These are phyloP conservation scores for Aleiodes testaceus DNA, from an alignment of 2,888 invertebrate genomes.

Conservation along the genomic window DNA sequence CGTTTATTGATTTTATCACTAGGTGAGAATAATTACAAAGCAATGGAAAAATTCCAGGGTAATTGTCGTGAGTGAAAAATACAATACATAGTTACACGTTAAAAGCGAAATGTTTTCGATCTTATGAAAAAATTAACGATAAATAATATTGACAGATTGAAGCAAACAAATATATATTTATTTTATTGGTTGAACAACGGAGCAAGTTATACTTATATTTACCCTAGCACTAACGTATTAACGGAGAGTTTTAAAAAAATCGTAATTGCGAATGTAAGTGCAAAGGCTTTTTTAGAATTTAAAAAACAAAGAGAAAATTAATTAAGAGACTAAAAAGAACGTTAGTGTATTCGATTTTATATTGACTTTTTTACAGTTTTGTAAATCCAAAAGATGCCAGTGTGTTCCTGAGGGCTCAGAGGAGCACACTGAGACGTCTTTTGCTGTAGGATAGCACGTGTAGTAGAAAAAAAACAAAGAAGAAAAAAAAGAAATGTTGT, in stretches of 20 bases:
- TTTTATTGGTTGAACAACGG: conserved; percentile 48
- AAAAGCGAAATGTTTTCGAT: background rate
- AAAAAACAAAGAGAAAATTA: conserved; percentile 26
- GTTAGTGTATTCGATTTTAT: conserved; percentile 61
- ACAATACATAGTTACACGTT: conserved; percentile 9
- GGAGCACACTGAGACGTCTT: conserved; percentile 60
- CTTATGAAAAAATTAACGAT: background rate
- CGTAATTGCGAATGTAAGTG: conserved; percentile 43
- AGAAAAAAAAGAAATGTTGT: conserved; percentile 51
- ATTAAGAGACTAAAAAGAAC: conserved; percentile 41
- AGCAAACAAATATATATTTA: conserved; percentile 29
- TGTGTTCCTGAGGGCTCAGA: conserved; percentile 65
- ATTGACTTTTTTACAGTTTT: conserved; percentile 64
- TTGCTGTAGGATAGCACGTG: conserved; percentile 55
- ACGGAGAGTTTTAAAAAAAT: conserved; percentile 9
- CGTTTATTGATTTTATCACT: conserved; percentile 23
- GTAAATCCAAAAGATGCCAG: conserved; percentile 59
- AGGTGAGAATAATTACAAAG: conserved; percentile 15
- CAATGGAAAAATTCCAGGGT: conserved; percentile 26
- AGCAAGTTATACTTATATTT: conserved; percentile 51
- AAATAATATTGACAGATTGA: conserved; percentile 16
- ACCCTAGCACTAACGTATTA: conserved; percentile 50
- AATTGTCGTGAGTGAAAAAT: conserved; percentile 18
- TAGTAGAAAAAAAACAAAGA: conserved; percentile 49
- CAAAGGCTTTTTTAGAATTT: conserved; percentile 53